Conservation (phyloP, 2,113 vertebrate genomes). For the Ornithorhynchus anatinus region DNA sequence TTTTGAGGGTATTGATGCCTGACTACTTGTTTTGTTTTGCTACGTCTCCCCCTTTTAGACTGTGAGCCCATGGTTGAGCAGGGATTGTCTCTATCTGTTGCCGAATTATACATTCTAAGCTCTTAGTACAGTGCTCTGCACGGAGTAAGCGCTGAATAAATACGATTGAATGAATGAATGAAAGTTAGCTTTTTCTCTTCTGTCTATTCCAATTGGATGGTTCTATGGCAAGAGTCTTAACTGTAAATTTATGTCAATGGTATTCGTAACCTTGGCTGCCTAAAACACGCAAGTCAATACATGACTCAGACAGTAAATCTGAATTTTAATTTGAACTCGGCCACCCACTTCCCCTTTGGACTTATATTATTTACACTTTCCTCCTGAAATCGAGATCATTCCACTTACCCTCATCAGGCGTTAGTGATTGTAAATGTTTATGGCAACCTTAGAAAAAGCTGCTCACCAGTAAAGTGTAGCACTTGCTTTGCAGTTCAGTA, state of each 20-base stretch:
- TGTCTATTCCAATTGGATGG: not conserved
- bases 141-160: too few relatives aligned
- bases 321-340: not conserved
- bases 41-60: too few relatives aligned
- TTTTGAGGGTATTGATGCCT: too few relatives aligned
- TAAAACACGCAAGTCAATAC: too few relatives aligned
- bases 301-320: not conserved
- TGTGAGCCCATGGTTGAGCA: too few relatives aligned
- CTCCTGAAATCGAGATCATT: slow-evolving; percentile 3
- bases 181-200: not conserved
- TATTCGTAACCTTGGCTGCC: not conserved
- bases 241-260: not conserved
- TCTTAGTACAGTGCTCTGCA: too few relatives aligned
- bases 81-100: too few relatives aligned
- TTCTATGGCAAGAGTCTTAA: not conserved
- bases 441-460: not conserved
- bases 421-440: not conserved
- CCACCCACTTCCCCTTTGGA: not conserved
- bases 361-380: slow-evolving; percentile 12
- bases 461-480: too few relatives aligned
- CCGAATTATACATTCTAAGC: too few relatives aligned
- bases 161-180: too few relatives aligned
- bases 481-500: too few relatives aligned
- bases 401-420: not conserved
- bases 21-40: too few relatives aligned